Conservation (phyloP, 2,113 vertebrate genomes). For the Xenus cinereus region DNA sequence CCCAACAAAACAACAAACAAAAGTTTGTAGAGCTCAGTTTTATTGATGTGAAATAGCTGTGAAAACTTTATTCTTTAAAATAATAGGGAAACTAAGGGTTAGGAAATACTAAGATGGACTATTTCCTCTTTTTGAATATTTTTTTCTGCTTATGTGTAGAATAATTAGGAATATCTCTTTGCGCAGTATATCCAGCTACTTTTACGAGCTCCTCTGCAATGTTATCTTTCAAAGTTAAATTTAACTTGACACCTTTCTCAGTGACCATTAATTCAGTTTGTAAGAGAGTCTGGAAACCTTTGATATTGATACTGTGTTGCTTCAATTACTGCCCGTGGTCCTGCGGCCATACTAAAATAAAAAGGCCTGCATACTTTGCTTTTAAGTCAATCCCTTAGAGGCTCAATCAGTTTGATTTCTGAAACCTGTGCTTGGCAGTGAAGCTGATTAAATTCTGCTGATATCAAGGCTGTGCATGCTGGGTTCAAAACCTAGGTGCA, state of each 20-base stretch:
- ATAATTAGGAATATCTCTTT: background rate
- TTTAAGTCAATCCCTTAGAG: constrained; percentile 43
- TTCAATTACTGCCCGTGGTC: constrained; percentile 10
- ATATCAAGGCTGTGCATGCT: background rate
- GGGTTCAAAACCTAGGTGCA: constrained; percentile 9
- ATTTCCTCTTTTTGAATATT: background rate
- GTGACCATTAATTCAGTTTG: constrained; percentile 29
- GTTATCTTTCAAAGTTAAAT: constrained; percentile 7
- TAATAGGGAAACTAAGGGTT: background rate
- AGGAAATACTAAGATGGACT: background rate
- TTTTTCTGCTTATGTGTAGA: background rate
- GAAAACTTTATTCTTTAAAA: background rate
- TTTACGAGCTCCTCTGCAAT: background rate
- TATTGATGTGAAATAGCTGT: background rate
- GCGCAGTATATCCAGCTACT: background rate
- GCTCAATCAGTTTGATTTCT: constrained; percentile 51
- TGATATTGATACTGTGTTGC: constrained; percentile 19
- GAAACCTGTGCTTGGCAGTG: constrained; percentile 22
- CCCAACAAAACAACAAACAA: background rate
- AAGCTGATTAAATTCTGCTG: constrained; percentile 44
- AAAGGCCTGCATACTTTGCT: constrained; percentile 26
- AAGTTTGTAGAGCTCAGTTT: background rate
- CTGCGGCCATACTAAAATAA: constrained; percentile 23
- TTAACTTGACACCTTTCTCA: constrained; percentile 8
- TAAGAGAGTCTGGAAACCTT: constrained; percentile 15